A percentile compares a stretch with the other conserved stretches of the same genome.
phyloP scores from a whole-genome alignment of 2,113 vertebrate genomes.

The Entelurus aequoreus region DNA sequence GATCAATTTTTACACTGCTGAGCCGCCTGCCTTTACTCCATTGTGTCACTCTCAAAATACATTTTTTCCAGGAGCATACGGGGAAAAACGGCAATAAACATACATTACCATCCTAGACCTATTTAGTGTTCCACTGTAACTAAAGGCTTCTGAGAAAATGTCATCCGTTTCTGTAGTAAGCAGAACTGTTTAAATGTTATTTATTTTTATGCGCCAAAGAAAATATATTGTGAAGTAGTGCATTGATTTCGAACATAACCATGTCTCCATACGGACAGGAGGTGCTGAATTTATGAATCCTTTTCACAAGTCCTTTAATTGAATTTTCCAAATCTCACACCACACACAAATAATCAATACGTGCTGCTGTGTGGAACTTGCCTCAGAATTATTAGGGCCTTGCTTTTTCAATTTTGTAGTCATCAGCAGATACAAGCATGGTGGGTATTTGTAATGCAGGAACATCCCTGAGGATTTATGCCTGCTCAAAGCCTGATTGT shows the following conservation, averaged over 20 bases:
- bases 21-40: conserved; percentile 86
- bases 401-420: conserved; percentile 98
- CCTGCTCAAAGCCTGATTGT: conserved; percentile 80
- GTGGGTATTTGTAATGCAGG: conserved; percentile 85
- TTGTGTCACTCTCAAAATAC: conserved; percentile 98
- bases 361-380: conserved; percentile 90
- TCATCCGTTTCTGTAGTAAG: conserved; percentile 99
- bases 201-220: conserved; percentile 99
- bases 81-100: conserved; percentile 92
- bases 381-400: conserved; percentile 97
- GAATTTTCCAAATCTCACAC: conserved; percentile 99
- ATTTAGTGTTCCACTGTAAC: conserved; percentile 82
- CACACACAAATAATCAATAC: conserved; percentile 99
- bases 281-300: conserved; percentile 98
- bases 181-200: conserved; percentile 99
- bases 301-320: conserved; percentile 99
- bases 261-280: conserved; percentile 86
- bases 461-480: conserved; percentile 81
- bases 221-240: conserved; percentile 99
- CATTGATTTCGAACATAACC: conserved; percentile 99
- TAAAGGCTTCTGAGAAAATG: conserved; percentile 88
- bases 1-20: conserved; percentile 99
- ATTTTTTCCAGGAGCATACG: conserved; percentile 82
- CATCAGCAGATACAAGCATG: conserved; percentile 96
- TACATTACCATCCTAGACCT: conserved; percentile 79